These are phyloP conservation scores for Magallana ariakensis DNA, from an alignment of 1,140 invertebrate genomes.

Conservation along the genomic window DNA sequence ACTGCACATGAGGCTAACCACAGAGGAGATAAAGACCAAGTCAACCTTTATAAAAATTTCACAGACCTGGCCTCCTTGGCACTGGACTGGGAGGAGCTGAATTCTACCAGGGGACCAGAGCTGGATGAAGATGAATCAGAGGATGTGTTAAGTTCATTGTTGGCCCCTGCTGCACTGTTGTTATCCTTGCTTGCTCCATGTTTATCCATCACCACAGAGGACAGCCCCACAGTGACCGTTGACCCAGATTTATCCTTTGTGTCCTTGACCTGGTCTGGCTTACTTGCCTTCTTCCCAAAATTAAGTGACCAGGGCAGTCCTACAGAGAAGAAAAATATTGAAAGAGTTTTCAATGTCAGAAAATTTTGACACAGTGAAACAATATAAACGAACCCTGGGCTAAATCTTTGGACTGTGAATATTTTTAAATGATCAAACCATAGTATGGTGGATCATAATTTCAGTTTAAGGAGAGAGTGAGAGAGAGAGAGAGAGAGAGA, in stretches of 20 bases:
- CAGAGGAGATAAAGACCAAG: too few relatives aligned
- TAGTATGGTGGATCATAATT: too few relatives aligned
- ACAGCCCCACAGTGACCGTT: slow-evolving; percentile 6
- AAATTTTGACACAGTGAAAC: neutral
- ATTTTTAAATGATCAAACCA: too few relatives aligned
- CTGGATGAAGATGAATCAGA: neutral
- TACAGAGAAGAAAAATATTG: slow-evolving; percentile 9
- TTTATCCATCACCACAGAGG: neutral
- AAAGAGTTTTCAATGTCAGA: neutral
- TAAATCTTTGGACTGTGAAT: too few relatives aligned
- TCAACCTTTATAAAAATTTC: too few relatives aligned
- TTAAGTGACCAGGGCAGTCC: slow-evolving; percentile 64
- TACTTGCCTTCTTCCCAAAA: slow-evolving; percentile 55
- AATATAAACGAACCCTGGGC: neutral
- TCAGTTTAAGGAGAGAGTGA: too few relatives aligned
- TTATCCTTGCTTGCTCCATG: neutral
- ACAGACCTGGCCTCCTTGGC: slow-evolving; percentile 63
- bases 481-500: too few relatives aligned
- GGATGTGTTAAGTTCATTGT: neutral
- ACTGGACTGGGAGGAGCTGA: slow-evolving; percentile 59
- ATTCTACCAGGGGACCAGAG: slow-evolving; percentile 64
- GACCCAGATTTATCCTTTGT: slow-evolving; percentile 54
- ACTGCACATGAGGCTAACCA: too few relatives aligned
- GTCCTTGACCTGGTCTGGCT: slow-evolving; percentile 49
- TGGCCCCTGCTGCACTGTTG: slow-evolving; percentile 16